phyloP scores from a whole-genome alignment of 1,140 invertebrate species.

The Drosophila nigrodunni region DNA sequence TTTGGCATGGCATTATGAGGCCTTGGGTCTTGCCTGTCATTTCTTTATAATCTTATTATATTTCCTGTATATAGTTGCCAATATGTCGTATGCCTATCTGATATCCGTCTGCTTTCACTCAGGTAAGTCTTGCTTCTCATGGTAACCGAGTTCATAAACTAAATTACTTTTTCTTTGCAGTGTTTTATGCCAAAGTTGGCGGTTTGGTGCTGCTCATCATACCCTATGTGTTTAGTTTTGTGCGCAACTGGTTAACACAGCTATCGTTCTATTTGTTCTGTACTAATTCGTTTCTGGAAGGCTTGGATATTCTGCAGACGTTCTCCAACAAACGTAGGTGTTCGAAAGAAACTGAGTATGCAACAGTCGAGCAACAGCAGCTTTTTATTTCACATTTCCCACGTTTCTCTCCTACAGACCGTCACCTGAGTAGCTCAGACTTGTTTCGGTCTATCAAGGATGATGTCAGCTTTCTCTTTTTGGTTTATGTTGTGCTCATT shows the following conservation, averaged over 20 bases:
- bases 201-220: conserved; percentile 69
- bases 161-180: conserved; percentile 39
- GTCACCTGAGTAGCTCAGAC: conserved; percentile 46
- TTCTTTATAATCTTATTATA: conserved; percentile 59
- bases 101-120: conserved; percentile 81
- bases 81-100: conserved; percentile 78
- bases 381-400: not conserved
- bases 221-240: conserved; percentile 72
- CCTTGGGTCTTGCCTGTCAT: conserved; percentile 42
- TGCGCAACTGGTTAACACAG: conserved; percentile 51
- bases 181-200: conserved; percentile 82
- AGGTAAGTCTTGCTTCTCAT: conserved; percentile 48
- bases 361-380: no score
- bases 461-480: conserved; percentile 57
- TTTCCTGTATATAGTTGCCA: conserved; percentile 68
- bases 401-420: conserved; percentile 45
- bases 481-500: conserved; percentile 63
- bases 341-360: no score
- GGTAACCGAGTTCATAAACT: not conserved
- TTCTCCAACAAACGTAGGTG: conserved; percentile 76
- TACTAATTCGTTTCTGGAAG: conserved; percentile 69
- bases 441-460: conserved; percentile 66
- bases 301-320: conserved; percentile 69
- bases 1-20: conserved; percentile 49
- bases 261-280: conserved; percentile 59